Evolutionary conservation across 2,113 vertebrate genomes (phyloP).

Genomic region (Pterocles orientalis): DNA sequence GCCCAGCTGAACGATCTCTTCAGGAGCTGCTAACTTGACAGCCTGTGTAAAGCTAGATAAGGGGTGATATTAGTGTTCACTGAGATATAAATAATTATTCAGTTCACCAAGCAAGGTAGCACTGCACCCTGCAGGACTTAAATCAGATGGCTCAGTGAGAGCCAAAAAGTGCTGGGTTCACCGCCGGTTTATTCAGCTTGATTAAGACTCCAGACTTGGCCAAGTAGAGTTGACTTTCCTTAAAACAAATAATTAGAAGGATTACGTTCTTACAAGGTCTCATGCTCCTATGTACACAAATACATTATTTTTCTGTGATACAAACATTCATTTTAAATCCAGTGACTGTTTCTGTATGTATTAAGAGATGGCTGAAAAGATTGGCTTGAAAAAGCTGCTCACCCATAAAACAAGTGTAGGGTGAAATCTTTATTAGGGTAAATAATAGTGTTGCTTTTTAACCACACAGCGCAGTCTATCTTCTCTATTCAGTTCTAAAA

Average conservation of each 20-base stretch:
- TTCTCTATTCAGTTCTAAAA: background rate
- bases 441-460: background rate
- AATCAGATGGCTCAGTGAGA: conserved; percentile 46
- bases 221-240: background rate
- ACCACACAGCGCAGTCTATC: background rate
- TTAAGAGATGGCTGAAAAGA: background rate
- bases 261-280: background rate
- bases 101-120: conserved; percentile 61
- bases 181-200: conserved; percentile 56
- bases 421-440: background rate
- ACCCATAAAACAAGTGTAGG: background rate
- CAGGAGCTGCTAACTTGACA: conserved; percentile 28
- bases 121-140: conserved; percentile 45
- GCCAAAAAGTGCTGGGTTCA: conserved; percentile 57
- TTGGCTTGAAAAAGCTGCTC: background rate
- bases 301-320: background rate
- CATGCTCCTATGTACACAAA: background rate
- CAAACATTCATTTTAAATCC: background rate
- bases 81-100: conserved; percentile 73
- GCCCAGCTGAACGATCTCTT: conserved; percentile 11
- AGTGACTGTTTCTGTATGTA: background rate
- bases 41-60: conserved; percentile 71
- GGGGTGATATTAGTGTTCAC: conserved; percentile 31
- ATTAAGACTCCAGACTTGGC: conserved; percentile 37
- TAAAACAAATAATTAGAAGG: conserved; percentile 33